Evolutionary conservation across 1,140 invertebrate genomes (phyloP).

Genomic region (Oryctes rhinoceros): DNA sequence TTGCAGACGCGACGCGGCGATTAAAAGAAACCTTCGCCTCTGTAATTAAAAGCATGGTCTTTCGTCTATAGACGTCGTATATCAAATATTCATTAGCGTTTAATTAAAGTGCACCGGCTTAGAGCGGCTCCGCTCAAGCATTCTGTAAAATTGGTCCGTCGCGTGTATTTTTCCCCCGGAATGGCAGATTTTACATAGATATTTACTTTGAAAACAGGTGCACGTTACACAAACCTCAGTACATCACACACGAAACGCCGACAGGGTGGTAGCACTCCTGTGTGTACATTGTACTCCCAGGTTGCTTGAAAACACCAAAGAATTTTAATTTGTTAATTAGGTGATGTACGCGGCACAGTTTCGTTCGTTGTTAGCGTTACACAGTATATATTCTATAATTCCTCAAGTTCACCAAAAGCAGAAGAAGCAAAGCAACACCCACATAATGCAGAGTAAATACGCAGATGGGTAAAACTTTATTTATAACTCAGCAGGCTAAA

Average conservation of each 20-base stretch:
- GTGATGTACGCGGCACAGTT: neutral
- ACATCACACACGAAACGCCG: neutral
- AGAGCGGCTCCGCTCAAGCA: neutral
- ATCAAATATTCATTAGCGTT: neutral
- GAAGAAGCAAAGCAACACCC: too few relatives aligned
- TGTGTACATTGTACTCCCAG: neutral
- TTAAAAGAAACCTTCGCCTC: too few relatives aligned
- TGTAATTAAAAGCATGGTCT: too few relatives aligned
- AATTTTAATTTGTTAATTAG: constrained; percentile 3
- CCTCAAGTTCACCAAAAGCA: too few relatives aligned
- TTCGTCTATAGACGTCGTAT: neutral
- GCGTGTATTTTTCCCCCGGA: neutral
- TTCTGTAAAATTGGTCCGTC: neutral
- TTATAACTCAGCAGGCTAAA: too few relatives aligned
- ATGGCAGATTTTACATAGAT: neutral
- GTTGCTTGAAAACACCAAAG: neutral
- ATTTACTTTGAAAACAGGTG: neutral
- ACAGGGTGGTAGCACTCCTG: neutral
- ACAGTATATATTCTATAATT: too few relatives aligned
- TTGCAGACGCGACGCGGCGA: too few relatives aligned
- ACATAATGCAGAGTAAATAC: too few relatives aligned
- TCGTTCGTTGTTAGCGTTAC: too few relatives aligned
- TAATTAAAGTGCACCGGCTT: neutral
- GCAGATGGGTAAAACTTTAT: too few relatives aligned
- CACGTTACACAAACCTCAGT: neutral